These are phyloP conservation scores for Ormyrus nitidulus DNA, from an alignment of 2,888 invertebrate species.

Conservation along the genomic window DNA sequence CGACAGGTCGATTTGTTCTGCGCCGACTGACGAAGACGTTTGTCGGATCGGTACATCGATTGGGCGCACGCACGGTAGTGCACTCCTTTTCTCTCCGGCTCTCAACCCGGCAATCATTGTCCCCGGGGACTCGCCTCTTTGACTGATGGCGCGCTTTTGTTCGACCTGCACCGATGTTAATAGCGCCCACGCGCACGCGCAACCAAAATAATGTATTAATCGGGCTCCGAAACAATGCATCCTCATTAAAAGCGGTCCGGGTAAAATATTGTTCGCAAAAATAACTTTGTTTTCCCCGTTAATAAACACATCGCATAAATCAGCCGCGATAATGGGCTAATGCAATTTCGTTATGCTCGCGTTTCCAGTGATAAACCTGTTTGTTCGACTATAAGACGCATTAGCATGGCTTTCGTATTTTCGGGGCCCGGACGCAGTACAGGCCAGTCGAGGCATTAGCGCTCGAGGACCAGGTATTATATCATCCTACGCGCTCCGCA, in stretches of 20 bases:
- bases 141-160: conserved; percentile 26
- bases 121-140: not conserved
- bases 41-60: conserved; percentile 21
- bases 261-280: conserved; percentile 12
- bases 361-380: conserved; percentile 53
- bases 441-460: conserved; percentile 44
- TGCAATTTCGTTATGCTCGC: conserved; percentile 47
- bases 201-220: conserved; percentile 22
- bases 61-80: conserved; percentile 12
- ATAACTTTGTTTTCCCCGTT: conserved; percentile 47
- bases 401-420: conserved; percentile 41
- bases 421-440: conserved; percentile 14
- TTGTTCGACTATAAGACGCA: conserved; percentile 47
- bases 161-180: conserved; percentile 15
- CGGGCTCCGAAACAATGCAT: not conserved
- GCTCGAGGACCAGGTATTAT: conserved; percentile 63
- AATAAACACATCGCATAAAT: conserved; percentile 56
- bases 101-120: conserved; percentile 3
- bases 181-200: not conserved
- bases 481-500: conserved; percentile 71
- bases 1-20: conserved; percentile 58
- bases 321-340: conserved; percentile 51
- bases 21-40: conserved; percentile 55
- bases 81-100: not conserved
- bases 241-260: not conserved